phyloP scores from a whole-genome alignment of 2,888 invertebrate genomes.

The Clepsis dumicolana region DNA sequence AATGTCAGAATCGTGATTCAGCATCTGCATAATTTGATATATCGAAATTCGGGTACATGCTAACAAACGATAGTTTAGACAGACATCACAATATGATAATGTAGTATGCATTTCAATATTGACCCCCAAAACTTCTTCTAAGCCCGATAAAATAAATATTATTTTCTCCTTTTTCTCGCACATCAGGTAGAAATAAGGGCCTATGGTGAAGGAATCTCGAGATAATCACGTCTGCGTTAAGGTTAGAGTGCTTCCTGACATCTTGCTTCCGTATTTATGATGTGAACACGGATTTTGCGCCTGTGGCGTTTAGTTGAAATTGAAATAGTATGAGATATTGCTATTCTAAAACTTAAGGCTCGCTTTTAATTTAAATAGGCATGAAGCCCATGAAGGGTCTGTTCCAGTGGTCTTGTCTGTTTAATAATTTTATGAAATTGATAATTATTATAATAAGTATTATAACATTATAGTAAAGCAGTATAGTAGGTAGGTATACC shows the following conservation, averaged over 20 bases:
- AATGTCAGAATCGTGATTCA: too few species aligned
- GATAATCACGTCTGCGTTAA: constrained; percentile 7
- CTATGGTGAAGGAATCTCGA: constrained; percentile 20
- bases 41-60: too few species aligned
- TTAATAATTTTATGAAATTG: too few species aligned
- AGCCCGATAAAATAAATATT: background rate
- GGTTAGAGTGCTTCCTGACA: background rate
- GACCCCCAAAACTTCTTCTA: background rate
- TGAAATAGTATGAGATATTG: background rate
- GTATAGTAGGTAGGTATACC: too few species aligned
- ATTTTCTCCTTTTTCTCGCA: constrained; percentile 1
- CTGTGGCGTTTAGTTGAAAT: background rate
- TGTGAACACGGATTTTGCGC: background rate
- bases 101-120: too few species aligned
- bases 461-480: too few species aligned
- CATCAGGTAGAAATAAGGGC: constrained; percentile 2
- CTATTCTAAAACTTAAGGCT: background rate
- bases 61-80: too few species aligned
- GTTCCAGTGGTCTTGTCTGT: too few species aligned
- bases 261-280: background rate
- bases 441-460: too few species aligned
- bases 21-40: too few species aligned
- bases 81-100: too few species aligned
- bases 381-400: too few species aligned
- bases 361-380: background rate